phyloP scores from a whole-genome alignment of 1,140 invertebrate genomes.

The Tetragnatha versicolor region DNA sequence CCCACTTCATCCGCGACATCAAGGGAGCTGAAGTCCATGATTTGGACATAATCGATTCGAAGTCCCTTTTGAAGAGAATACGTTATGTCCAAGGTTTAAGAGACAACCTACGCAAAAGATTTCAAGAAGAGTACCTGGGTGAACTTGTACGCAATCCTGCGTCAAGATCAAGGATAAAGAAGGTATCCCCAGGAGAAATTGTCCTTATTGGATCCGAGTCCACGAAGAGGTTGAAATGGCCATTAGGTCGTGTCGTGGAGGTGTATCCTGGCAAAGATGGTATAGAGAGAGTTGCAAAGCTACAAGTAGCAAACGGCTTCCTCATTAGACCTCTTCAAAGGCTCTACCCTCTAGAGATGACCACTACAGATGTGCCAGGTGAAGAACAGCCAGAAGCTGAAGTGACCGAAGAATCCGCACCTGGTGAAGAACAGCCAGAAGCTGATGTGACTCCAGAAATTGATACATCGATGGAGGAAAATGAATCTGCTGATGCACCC shows the following conservation, averaged over 20 bases:
- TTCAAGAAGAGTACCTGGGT: neutral
- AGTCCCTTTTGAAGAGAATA: neutral
- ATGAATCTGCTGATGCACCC: too few relatives aligned
- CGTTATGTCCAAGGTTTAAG: neutral
- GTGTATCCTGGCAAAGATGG: neutral
- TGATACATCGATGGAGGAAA: too few relatives aligned
- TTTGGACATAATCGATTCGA: neutral
- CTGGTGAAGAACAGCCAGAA: too few relatives aligned
- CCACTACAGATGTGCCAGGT: too few relatives aligned
- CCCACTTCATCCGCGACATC: neutral
- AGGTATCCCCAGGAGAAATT: too few relatives aligned
- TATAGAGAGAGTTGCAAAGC: neutral
- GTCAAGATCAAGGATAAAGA: neutral
- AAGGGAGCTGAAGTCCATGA: neutral
- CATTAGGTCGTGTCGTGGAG: too few relatives aligned
- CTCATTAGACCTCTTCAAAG: neutral
- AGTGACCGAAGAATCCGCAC: too few relatives aligned
- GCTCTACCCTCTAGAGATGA: neutral
- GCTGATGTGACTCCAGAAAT: too few relatives aligned
- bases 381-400: too few relatives aligned
- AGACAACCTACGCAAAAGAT: neutral
- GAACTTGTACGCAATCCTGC: neutral
- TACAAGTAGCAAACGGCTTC: neutral
- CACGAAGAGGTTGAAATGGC: too few relatives aligned
- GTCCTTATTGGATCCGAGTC: too few relatives aligned